phyloP scores from a whole-genome alignment of 92 coral and sea anemone genomes.

The Montipora capitata region DNA sequence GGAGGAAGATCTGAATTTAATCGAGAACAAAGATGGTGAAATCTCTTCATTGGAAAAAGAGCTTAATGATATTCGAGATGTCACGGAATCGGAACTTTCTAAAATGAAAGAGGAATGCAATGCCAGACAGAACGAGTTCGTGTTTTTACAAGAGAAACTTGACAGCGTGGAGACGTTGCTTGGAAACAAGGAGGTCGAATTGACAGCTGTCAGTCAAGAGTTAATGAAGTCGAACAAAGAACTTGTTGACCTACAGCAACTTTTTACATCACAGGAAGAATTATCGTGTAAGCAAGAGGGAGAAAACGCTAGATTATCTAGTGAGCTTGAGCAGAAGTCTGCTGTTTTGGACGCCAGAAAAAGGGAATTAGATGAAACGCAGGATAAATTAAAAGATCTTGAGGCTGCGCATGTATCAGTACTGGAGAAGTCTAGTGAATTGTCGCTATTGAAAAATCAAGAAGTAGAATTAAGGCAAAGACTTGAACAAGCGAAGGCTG shows the following conservation, averaged over 20 bases:
- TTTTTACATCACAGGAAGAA: conserved; percentile 28
- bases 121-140: conserved; percentile 26
- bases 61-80: conserved; percentile 31
- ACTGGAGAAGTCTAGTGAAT: not conserved
- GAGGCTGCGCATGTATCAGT: conserved; percentile 9
- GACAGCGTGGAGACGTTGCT: conserved; percentile 42
- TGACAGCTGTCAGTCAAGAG: conserved; percentile 34
- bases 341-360: conserved; percentile 44
- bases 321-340: conserved; percentile 38
- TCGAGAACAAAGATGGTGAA: conserved; percentile 71
- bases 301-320: conserved; percentile 31
- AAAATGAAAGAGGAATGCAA: conserved; percentile 29
- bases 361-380: conserved; percentile 24
- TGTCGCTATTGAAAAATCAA: conserved; percentile 15
- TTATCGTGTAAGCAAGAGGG: conserved; percentile 26
- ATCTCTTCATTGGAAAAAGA: conserved; percentile 52
- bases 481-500: conserved; percentile 51
- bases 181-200: conserved; percentile 47
- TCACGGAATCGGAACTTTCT: conserved; percentile 62
- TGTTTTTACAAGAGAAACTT: conserved; percentile 31
- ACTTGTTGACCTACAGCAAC: conserved; percentile 1
- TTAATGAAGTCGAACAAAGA: not conserved
- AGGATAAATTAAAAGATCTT: conserved; percentile 25
- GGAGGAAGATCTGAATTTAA: conserved; percentile 53
- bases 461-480: conserved; percentile 23